Evolutionary conservation across 2,113 vertebrate species (phyloP).

Genomic region (Halcyon senegalensis): DNA sequence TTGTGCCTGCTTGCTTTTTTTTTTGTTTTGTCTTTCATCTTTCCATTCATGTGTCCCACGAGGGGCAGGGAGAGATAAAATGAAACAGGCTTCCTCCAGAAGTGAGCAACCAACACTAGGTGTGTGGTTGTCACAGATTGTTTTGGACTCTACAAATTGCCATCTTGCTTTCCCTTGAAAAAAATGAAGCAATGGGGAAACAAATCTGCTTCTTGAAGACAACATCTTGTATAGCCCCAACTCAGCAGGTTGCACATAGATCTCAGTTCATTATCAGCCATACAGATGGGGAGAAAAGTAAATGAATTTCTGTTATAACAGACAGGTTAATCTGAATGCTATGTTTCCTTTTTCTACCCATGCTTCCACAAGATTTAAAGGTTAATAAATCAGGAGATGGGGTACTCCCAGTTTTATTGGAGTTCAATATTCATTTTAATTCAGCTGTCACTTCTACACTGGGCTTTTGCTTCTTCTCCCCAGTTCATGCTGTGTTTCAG

Average conservation of each 20-base stretch:
- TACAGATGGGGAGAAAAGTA: not conserved
- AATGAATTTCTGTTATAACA: not conserved
- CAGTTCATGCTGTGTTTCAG: not conserved
- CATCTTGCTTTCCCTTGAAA: not conserved
- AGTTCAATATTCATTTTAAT: not conserved
- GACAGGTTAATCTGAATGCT: not conserved
- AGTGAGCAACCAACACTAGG: not conserved
- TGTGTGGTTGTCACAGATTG: not conserved
- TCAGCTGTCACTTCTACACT: not conserved
- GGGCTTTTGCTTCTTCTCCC: not conserved
- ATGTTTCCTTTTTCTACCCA: not conserved
- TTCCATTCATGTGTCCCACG: not conserved
- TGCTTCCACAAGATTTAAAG: not conserved
- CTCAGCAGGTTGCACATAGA: not conserved
- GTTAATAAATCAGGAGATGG: not conserved
- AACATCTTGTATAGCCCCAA: not conserved
- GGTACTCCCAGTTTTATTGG: not conserved
- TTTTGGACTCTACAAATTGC: not conserved
- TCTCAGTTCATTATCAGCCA: accelerated
- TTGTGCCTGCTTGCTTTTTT: not conserved
- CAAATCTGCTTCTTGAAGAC: not conserved
- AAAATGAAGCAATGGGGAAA: not conserved
- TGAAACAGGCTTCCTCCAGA: not conserved
- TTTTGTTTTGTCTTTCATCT: not conserved
- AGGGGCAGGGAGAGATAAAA: not conserved